Conservation (phyloP, 1,140 invertebrate genomes). For the Ooceraea biroi region DNA sequence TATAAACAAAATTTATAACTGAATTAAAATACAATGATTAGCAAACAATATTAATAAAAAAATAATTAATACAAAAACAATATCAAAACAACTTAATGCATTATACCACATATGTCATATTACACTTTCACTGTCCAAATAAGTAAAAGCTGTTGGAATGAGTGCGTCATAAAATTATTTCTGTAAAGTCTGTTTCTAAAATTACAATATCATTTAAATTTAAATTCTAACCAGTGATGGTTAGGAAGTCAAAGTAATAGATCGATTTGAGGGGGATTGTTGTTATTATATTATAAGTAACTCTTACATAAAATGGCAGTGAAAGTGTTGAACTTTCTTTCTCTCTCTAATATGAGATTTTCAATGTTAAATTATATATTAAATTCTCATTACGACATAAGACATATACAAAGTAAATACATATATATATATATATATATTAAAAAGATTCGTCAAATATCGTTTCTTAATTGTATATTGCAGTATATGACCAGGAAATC, state of each 20-base stretch:
- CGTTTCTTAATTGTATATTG: constrained; percentile 51
- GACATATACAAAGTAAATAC: constrained; percentile 66
- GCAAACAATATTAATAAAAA: constrained; percentile 40
- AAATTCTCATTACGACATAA: constrained; percentile 44
- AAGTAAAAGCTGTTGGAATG: constrained; percentile 44
- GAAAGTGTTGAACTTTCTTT: constrained; percentile 63
- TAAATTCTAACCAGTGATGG: background rate
- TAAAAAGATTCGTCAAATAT: constrained; percentile 54
- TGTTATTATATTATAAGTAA: background rate
- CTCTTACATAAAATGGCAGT: constrained; percentile 66
- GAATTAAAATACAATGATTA: constrained; percentile 53
- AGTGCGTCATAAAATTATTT: constrained; percentile 46
- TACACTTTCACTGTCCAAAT: constrained; percentile 64
- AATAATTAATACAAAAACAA: constrained; percentile 48
- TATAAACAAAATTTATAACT: constrained; percentile 17
- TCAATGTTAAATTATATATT: constrained; percentile 55
- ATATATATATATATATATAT: constrained; percentile 66
- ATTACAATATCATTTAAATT: constrained; percentile 51
- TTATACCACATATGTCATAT: background rate
- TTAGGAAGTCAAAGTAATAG: background rate
- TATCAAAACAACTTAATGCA: constrained; percentile 14
- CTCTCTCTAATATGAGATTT: constrained; percentile 43
- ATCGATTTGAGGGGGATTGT: background rate
- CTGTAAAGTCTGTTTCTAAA: constrained; percentile 51
- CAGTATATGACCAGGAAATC: constrained; percentile 47